These are phyloP conservation scores for Melanotaenia nigrans DNA, from an alignment of 2,797 vertebrate genomes.

Conservation along the genomic window DNA sequence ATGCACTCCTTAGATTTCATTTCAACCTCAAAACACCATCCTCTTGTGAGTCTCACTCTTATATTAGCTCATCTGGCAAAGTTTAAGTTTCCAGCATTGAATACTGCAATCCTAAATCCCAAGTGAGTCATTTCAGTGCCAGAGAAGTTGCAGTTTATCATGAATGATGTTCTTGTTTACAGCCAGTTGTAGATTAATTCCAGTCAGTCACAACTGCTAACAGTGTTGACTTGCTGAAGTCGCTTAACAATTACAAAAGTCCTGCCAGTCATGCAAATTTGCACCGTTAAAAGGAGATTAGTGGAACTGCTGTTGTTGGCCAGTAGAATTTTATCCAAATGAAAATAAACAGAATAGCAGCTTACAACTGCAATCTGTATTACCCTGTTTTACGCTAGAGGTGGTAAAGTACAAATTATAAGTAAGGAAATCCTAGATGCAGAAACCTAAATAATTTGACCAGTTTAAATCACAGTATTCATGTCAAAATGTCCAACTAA, in stretches of 20 bases:
- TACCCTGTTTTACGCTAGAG: neutral
- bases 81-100: constrained; percentile 41
- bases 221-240: constrained; percentile 46
- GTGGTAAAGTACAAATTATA: neutral
- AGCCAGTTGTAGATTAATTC: constrained; percentile 67
- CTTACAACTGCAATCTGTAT: constrained; percentile 3
- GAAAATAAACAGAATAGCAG: neutral
- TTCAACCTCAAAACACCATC: constrained; percentile 1
- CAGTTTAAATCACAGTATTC: neutral
- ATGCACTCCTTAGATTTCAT: neutral
- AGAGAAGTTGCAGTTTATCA: constrained; percentile 52
- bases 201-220: constrained; percentile 64
- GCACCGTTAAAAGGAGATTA: constrained; percentile 49
- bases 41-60: constrained; percentile 11
- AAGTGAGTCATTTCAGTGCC: constrained; percentile 46
- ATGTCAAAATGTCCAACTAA: constrained; percentile 1
- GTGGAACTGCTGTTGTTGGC: constrained; percentile 28
- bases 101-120: constrained; percentile 41
- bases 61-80: constrained; percentile 52
- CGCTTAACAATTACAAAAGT: constrained; percentile 49
- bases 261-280: constrained; percentile 55
- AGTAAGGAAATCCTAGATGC: neutral
- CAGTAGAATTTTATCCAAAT: neutral
- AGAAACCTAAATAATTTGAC: neutral
- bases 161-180: constrained; percentile 71